Evolutionary conservation across 2,797 vertebrate genomes (phyloP), one percentile per base, ranked within the genome.

Genomic region (Sciaenops ocellatus): DNA sequence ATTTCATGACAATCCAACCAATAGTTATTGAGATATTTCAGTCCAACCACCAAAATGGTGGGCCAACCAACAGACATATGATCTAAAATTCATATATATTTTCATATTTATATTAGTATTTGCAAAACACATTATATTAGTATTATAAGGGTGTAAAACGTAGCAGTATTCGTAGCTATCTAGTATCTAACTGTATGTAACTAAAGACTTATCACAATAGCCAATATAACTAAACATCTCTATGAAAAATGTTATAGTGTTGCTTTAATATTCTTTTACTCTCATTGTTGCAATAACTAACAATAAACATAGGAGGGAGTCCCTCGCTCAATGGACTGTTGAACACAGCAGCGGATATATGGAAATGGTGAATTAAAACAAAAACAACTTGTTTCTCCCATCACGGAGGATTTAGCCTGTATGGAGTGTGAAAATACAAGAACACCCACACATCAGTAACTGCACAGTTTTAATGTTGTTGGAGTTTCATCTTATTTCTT

Each of bases 241-340:
- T 28, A 13, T 16, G 4, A 44, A 54, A 70, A 54, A 20, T 41
- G 3, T 38, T 71, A 34, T 7, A 22, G 0, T 8, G 47, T 17
- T 44, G 47, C 47, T 66, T 59, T 0, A 52, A 28, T 64, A 13
- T 59, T 26, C 30, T 16, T 50, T 42, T 20, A 48, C 50, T 41
- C 3, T 61, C 5, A 54, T 34, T 8, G 20, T 22, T 82, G 82
- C 28, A 82, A 44, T 80, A 61, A 44, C 74, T 56, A 61, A 44
- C 26, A 69, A 15, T 52, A 30, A 61, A 78, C 78, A 82, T 79
- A 47, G 52, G 80, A 71, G 76, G 51, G 76, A 69, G 75, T 54
- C 20, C 38, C 10, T 63, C 47, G 5, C 6, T 22, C 61, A 41
- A 55, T 50, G 17, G 6, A 38, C 48, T 63, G 34, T 38, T 38